Conservation (phyloP, 35 echinoderm and acorn worm species). For the Amphiura filiformis region DNA sequence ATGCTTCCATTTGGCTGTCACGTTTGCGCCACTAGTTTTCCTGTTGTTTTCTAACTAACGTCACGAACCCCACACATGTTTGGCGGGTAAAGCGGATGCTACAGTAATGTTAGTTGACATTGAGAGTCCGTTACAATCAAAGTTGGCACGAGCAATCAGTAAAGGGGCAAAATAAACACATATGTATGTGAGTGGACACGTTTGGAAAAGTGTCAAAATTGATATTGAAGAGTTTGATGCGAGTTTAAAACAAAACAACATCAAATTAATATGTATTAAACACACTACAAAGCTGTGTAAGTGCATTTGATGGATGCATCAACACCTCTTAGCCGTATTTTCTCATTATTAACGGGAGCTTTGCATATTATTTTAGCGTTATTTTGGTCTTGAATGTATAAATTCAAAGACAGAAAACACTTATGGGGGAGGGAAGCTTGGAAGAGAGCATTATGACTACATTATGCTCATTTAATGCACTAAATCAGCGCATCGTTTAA, state of each 20-base stretch:
- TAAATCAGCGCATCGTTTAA: too few relatives aligned
- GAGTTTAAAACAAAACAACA: neutral
- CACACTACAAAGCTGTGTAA: neutral
- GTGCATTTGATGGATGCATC: neutral
- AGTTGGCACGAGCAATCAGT: neutral
- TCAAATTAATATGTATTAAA: neutral
- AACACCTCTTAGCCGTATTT: too few relatives aligned
- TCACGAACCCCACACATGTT: neutral
- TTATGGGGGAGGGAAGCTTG: too few relatives aligned
- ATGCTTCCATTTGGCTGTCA: neutral
- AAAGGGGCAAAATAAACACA: conserved; percentile 4
- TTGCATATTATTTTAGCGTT: too few relatives aligned
- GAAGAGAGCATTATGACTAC: too few relatives aligned
- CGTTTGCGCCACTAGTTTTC: neutral
- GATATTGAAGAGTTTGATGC: neutral
- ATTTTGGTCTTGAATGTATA: too few relatives aligned
- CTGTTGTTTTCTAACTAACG: neutral
- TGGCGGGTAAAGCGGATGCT: neutral
- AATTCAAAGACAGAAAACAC: too few relatives aligned
- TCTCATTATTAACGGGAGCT: too few relatives aligned
- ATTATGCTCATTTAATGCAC: too few relatives aligned
- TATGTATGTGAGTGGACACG: neutral
- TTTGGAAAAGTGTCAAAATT: neutral
- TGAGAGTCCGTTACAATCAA: neutral
- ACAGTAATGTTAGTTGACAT: neutral